Evolutionary conservation across 37 sponge, comb jelly and placozoan genomes (phyloP).

Genomic region (Chondrosia reniformis): DNA sequence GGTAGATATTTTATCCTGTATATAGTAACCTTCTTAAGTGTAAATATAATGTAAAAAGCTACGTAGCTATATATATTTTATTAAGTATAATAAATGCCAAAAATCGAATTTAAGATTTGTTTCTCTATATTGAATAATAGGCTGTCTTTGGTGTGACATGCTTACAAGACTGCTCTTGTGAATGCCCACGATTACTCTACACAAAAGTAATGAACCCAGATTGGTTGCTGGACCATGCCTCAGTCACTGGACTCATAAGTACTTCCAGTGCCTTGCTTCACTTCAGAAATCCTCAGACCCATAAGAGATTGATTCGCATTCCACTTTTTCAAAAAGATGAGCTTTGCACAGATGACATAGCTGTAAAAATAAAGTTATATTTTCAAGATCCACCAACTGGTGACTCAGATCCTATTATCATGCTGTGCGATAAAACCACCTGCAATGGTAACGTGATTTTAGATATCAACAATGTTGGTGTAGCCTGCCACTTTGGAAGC

Average conservation of each 20-base stretch:
- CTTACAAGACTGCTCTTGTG: too few relatives aligned
- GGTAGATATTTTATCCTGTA: too few relatives aligned
- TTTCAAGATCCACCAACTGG: conserved; percentile 5
- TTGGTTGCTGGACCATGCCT: conserved; percentile 9
- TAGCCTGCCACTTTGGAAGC: neutral
- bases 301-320: neutral
- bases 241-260: neutral
- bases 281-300: neutral
- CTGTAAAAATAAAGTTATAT: neutral
- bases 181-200: too few relatives aligned
- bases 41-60: too few relatives aligned
- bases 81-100: too few relatives aligned
- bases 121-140: too few relatives aligned
- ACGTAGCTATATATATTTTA: too few relatives aligned
- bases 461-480: neutral
- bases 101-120: too few relatives aligned
- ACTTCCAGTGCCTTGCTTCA: neutral
- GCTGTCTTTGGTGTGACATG: too few relatives aligned
- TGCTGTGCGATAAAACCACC: conserved; percentile 11
- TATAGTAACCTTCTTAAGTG: too few relatives aligned
- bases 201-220: conserved; percentile 1
- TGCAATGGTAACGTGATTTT: conserved; percentile 1
- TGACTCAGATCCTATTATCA: neutral
- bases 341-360: neutral
- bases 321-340: conserved; percentile 4